Conservation (phyloP, 2,888 invertebrate species). For the Bombylius discolor region DNA sequence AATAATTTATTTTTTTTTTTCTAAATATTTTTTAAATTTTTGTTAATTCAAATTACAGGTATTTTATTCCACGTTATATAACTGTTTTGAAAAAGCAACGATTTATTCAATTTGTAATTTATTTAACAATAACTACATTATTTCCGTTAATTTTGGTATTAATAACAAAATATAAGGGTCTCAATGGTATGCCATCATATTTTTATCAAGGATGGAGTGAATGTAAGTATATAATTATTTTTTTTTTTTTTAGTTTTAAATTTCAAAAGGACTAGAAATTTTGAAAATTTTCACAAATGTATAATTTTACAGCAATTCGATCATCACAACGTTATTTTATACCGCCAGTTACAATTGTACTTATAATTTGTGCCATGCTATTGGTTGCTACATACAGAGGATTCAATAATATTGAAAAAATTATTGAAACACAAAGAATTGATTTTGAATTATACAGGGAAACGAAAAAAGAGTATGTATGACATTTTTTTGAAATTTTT, state of each 20-base stretch:
- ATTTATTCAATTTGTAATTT: conserved; percentile 22
- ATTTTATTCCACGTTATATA: conserved; percentile 25
- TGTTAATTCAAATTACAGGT: conserved; percentile 15
- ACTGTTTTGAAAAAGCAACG: conserved; percentile 18
- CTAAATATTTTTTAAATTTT: not conserved
- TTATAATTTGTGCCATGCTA: conserved; percentile 26
- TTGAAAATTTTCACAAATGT: not conserved
- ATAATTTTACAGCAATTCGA: conserved; percentile 23
- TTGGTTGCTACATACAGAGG: conserved; percentile 29
- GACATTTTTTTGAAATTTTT: not conserved
- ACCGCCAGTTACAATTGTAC: conserved; percentile 28
- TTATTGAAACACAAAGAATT: not conserved
- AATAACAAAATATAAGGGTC: conserved; percentile 27
- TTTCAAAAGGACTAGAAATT: too few relatives aligned
- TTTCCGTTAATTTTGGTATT: conserved; percentile 27
- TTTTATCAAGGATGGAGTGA: conserved; percentile 33
- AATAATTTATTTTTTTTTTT: too few relatives aligned
- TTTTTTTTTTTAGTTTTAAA: not conserved
- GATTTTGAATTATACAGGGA: conserved; percentile 27
- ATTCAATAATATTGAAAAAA: conserved; percentile 21
- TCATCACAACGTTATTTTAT: conserved; percentile 35
- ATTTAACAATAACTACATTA: conserved; percentile 22
- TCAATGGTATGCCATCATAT: conserved; percentile 34
- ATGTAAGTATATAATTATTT: conserved; percentile 19
- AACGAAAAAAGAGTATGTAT: conserved; percentile 27